phyloP scores from a whole-genome alignment of 2,113 vertebrate genomes.

The Neoarius graeffei region DNA sequence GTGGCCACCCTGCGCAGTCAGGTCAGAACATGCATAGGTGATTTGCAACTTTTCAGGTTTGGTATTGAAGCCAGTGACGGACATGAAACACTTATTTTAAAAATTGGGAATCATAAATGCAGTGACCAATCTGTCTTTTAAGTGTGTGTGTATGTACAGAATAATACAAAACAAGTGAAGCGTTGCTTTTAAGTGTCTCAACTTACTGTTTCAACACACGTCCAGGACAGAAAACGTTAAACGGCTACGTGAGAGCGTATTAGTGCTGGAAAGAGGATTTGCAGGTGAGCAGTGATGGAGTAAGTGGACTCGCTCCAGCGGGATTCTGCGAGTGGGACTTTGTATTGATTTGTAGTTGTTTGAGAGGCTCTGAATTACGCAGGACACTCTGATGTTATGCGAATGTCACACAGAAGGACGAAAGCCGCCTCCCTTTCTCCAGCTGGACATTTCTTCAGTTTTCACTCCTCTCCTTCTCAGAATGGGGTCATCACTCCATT shows the following conservation, averaged over 20 bases:
- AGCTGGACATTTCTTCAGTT: slow-evolving; percentile 12
- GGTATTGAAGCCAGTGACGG: background rate
- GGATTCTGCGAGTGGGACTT: slow-evolving; percentile 33
- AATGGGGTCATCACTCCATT: slow-evolving; percentile 39
- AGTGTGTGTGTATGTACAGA: too few species aligned
- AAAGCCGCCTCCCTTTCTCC: slow-evolving; percentile 3
- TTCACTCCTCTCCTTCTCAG: background rate
- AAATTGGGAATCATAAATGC: too few species aligned
- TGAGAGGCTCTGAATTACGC: slow-evolving; percentile 45
- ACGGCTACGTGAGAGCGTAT: background rate
- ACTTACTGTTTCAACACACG: too few species aligned
- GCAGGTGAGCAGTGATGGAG: slow-evolving; percentile 36
- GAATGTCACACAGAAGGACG: background rate
- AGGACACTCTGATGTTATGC: slow-evolving; percentile 35
- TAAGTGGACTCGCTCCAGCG: background rate
- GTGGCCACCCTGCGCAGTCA: slow-evolving; percentile 55
- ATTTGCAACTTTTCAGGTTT: background rate
- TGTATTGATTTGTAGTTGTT: slow-evolving; percentile 43
- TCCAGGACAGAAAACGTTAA: too few species aligned
- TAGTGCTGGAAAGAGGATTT: slow-evolving; percentile 38
- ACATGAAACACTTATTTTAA: background rate
- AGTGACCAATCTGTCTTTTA: too few species aligned
- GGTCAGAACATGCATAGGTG: slow-evolving; percentile 34
- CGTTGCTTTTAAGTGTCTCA: too few species aligned
- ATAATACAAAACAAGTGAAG: too few species aligned